Evolutionary conservation across 2,888 invertebrate genomes (phyloP).

Genomic region (Cryptocephalus primarius): DNA sequence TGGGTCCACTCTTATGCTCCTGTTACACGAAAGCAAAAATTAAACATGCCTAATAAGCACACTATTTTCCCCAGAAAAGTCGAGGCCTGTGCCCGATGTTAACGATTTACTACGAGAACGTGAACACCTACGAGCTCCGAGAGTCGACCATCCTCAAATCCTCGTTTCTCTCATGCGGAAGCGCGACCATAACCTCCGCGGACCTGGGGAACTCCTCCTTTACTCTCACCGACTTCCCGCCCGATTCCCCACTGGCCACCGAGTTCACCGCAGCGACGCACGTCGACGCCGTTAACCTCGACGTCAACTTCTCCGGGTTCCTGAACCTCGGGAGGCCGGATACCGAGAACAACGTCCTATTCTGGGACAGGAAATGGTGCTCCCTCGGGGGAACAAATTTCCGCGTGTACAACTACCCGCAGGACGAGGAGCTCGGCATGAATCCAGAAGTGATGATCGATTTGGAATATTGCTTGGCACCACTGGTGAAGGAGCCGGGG

Average conservation of each 20-base stretch:
- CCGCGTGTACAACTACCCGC: constrained; percentile 42
- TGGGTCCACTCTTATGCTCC: too few species aligned
- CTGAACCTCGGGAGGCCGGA: constrained; percentile 39
- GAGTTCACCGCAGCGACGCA: constrained; percentile 7
- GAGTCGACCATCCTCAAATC: constrained; percentile 16
- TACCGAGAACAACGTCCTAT: constrained; percentile 25
- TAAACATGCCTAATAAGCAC: not conserved
- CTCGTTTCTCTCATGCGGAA: constrained; percentile 16
- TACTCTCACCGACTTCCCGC: not conserved
- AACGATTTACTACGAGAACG: constrained; percentile 19
- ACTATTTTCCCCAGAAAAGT: constrained; percentile 6
- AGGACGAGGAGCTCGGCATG: constrained; percentile 30
- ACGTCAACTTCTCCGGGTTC: constrained; percentile 34
- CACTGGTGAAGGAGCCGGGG: constrained; percentile 23
- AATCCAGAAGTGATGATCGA: constrained; percentile 36
- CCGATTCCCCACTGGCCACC: not conserved
- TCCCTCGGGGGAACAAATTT: constrained; percentile 36
- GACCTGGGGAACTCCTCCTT: constrained; percentile 7
- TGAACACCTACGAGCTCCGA: constrained; percentile 15
- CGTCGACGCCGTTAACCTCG: constrained; percentile 10
- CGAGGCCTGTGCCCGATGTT: constrained; percentile 10
- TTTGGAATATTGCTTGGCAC: constrained; percentile 31
- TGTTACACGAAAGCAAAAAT: too few species aligned
- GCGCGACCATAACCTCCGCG: constrained; percentile 10
- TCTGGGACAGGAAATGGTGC: constrained; percentile 48